phyloP scores from a whole-genome alignment of 2,888 invertebrate species.

The Monopis laevigella region DNA sequence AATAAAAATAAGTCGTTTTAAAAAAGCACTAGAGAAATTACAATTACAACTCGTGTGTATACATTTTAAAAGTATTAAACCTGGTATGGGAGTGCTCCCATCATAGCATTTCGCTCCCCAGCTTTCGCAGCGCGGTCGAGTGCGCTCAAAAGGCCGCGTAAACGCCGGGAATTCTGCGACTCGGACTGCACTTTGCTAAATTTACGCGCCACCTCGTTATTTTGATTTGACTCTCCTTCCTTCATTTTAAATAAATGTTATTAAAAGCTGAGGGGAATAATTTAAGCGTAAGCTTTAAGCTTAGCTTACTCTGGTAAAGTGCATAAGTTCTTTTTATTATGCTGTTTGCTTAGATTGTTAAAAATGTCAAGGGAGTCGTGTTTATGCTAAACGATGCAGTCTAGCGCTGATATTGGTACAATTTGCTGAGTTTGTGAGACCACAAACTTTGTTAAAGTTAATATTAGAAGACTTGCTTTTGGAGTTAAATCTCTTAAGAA shows the following conservation, averaged over 20 bases:
- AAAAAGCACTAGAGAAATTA: too few relatives aligned
- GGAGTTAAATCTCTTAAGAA: too few relatives aligned
- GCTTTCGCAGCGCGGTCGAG: constrained; percentile 28
- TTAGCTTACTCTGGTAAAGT: constrained; percentile 6
- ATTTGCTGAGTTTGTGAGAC: neutral
- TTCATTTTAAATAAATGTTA: constrained; percentile 44
- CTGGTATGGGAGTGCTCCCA: too few relatives aligned
- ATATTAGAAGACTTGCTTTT: too few relatives aligned
- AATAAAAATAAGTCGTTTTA: too few relatives aligned
- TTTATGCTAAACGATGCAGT: constrained; percentile 6
- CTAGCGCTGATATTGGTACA: constrained; percentile 1
- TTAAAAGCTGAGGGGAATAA: constrained; percentile 28
- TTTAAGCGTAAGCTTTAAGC: neutral
- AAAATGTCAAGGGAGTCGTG: constrained; percentile 6
- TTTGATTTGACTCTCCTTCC: constrained; percentile 37
- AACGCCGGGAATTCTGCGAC: constrained; percentile 10
- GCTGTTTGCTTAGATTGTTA: constrained; percentile 8
- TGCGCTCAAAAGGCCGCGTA: constrained; percentile 28
- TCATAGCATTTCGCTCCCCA: too few relatives aligned
- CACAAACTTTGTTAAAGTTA: too few relatives aligned
- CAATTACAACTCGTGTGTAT: too few relatives aligned
- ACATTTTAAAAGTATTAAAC: too few relatives aligned
- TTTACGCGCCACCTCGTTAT: constrained; percentile 52
- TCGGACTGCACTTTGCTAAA: constrained; percentile 17
- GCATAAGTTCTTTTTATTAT: constrained; percentile 7